Conservation (phyloP, 1,140 invertebrate genomes). For the Tenebrio molitor region DNA sequence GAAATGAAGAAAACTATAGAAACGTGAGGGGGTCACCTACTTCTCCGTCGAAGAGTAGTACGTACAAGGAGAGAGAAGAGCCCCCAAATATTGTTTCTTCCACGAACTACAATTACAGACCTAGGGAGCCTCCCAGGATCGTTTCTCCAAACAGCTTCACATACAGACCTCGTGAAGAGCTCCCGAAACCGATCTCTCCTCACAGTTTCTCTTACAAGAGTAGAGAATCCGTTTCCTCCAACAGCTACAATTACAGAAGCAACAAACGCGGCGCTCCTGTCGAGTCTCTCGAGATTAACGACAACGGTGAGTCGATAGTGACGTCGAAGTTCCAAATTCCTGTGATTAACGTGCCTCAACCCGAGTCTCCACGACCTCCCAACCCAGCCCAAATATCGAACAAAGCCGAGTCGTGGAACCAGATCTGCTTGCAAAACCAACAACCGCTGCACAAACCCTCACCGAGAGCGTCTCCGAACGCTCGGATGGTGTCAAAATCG, state of each 20-base stretch:
- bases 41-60: not conserved
- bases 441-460: conserved; percentile 62
- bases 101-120: not conserved
- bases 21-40: not conserved
- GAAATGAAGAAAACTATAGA: not conserved
- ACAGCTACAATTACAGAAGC: conserved; percentile 47
- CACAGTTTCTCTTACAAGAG: conserved; percentile 53
- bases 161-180: conserved; percentile 46
- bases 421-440: conserved; percentile 69
- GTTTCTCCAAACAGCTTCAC: conserved; percentile 48
- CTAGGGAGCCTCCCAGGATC: not conserved
- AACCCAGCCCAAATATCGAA: conserved; percentile 67
- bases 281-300: conserved; percentile 61
- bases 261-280: not conserved
- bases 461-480: conserved; percentile 64
- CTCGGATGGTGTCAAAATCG: conserved; percentile 70
- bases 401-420: conserved; percentile 87
- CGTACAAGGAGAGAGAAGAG: not conserved
- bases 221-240: conserved; percentile 38
- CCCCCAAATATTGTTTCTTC: not conserved
- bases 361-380: conserved; percentile 64
- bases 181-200: conserved; percentile 43
- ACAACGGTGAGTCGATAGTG: conserved; percentile 64
- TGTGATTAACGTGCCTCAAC: conserved; percentile 60
- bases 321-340: conserved; percentile 68